phyloP scores from a whole-genome alignment of 2,888 invertebrate genomes.

The Ophonus ardosiacus region DNA sequence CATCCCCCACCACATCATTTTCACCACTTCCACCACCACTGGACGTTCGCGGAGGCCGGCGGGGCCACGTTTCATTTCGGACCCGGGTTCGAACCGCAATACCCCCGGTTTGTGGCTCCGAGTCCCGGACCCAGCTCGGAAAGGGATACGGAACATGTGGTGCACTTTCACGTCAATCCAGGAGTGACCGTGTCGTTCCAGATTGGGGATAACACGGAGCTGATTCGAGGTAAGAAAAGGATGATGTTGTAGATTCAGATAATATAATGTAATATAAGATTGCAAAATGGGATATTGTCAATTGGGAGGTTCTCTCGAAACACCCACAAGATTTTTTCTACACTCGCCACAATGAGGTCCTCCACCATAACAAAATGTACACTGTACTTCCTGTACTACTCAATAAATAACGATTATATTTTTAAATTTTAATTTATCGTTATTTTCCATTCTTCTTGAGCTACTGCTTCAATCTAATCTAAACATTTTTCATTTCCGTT shows the following conservation, averaged over 20 bases:
- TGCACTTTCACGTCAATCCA: slow-evolving; percentile 86
- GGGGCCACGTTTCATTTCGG: slow-evolving; percentile 80
- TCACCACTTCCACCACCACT: slow-evolving; percentile 74
- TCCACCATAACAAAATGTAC: no score
- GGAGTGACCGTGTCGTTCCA: slow-evolving; percentile 88
- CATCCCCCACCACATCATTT: slow-evolving; percentile 75
- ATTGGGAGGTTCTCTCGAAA: no score
- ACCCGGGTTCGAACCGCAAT: slow-evolving; percentile 78
- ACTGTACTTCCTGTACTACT: no score
- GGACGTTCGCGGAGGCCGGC: slow-evolving; percentile 76
- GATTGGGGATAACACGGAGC: slow-evolving; percentile 85
- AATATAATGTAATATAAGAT: no score
- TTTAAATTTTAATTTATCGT: no score
- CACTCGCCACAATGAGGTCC: no score
- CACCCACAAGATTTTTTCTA: no score
- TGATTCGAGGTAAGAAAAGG: slow-evolving; percentile 85
- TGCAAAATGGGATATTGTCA: no score
- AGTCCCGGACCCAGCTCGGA: slow-evolving; percentile 67
- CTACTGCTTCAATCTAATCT: no score
- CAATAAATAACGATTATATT: no score
- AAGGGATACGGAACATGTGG: slow-evolving; percentile 78
- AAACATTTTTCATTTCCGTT: no score
- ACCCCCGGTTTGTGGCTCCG: slow-evolving; percentile 68
- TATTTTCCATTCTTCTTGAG: no score
- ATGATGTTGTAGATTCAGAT: neutral